phyloP scores from a whole-genome alignment of 2,888 invertebrate species.

The Trilocha varians region DNA sequence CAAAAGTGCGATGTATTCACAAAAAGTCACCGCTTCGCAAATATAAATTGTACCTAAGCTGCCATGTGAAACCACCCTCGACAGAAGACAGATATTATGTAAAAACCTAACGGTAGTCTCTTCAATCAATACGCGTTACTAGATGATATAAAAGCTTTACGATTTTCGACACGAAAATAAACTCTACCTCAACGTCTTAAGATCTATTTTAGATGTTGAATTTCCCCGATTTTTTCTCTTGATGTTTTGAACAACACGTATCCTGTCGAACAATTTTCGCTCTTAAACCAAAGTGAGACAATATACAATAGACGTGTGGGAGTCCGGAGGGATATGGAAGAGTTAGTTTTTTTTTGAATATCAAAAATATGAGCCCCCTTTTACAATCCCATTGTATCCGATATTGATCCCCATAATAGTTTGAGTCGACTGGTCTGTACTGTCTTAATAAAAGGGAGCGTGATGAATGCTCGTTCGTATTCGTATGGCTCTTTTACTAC shows the following conservation, averaged over 20 bases:
- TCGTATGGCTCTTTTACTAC: no score
- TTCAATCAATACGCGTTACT: conserved; percentile 72
- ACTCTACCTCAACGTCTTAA: conserved; percentile 28
- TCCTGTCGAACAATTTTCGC: conserved; percentile 39
- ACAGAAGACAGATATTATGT: conserved; percentile 68
- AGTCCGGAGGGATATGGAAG: conserved; percentile 48
- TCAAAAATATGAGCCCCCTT: conserved; percentile 71
- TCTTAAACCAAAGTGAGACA: conserved; percentile 38
- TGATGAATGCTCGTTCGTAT: conserved; percentile 36
- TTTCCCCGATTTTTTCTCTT: conserved; percentile 40
- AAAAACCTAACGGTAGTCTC: conserved; percentile 69
- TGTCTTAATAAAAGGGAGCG: conserved; percentile 61
- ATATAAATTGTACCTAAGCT: conserved; percentile 32
- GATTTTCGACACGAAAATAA: conserved; percentile 23
- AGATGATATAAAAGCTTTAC: conserved; percentile 66
- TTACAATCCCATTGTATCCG: conserved; percentile 69
- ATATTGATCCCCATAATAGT: conserved; percentile 71
- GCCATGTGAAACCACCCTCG: conserved; percentile 49
- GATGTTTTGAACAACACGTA: conserved; percentile 52
- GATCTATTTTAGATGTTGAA: conserved; percentile 21
- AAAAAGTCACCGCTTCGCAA: conserved; percentile 21
- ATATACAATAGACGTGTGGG: conserved; percentile 23
- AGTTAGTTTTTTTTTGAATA: conserved; percentile 70
- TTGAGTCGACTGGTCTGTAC: conserved; percentile 55
- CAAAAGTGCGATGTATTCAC: not conserved